Base-by-base conservation (phyloP, 2,797 vertebrate species). In the Cottoperca gobio region DNA sequence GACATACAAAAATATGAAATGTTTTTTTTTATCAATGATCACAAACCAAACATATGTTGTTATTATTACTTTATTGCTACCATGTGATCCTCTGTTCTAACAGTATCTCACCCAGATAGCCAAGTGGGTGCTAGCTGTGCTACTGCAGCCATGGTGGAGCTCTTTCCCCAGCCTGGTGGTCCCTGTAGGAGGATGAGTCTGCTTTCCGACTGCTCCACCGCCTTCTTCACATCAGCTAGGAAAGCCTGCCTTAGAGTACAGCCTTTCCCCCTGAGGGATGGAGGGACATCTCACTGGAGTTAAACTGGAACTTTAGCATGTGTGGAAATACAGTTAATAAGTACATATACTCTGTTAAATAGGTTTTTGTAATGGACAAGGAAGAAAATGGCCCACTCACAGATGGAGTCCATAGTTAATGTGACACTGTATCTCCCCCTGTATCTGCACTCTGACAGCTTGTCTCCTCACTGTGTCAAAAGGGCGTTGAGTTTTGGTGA, bases 81-180 rank as follows among this genome's bases (percentile, higher is more conserved):
- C 6, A 26, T 11, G 21, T 48, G 48, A 54, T 39, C 13, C 10
- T 61, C 10, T 55, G 0, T 43, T 65, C 31, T 31, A 58, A n/a
- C 5, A 14, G 7, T 9, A 12, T n/a, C 84, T 83, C 78, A 95
- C 94, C 93, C 84, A 31, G 82, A 40, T 19, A 94, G 80, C 92
- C 93, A 94, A 2, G 81, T 70, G 21, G 89, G 80, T 48, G 90
- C 86, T 24, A 89, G 72, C 28, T 88, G 80, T 31, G 92, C 89
- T 31, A 88, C 60, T 59, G 88, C 89, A 45, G 94, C 94, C 70
- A 91, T 82, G 26, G 85, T 70, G 16, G 81, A 77, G 81, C 90
- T 95, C 85, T 94, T 95, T 21, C 94, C 94, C 45, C 76, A 92
- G 45, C 92, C 93, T n/a, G 87, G 75, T 12, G 90, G 85, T 28